These are phyloP conservation scores for Dioctria linearis DNA, from an alignment of 2,888 invertebrate genomes.

Conservation along the genomic window DNA sequence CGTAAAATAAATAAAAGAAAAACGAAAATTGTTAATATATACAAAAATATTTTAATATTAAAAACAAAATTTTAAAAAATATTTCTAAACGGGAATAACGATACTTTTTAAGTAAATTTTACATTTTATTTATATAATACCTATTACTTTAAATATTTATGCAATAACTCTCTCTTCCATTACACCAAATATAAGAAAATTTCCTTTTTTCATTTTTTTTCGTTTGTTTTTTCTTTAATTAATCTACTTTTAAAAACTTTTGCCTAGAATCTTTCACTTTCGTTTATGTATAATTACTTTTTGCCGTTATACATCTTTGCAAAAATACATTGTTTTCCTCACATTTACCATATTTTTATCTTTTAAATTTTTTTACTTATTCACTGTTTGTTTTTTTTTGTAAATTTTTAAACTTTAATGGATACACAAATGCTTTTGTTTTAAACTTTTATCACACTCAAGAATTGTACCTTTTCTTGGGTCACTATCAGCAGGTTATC, in stretches of 20 bases:
- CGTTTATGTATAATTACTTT: slow-evolving; percentile 16
- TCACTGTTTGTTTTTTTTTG: neutral
- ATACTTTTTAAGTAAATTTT: neutral
- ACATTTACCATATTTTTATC: neutral
- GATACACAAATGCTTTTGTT: slow-evolving; percentile 12
- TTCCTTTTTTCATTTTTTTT: no score
- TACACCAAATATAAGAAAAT: slow-evolving; percentile 16
- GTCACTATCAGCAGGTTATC: slow-evolving; percentile 1
- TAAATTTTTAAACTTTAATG: neutral
- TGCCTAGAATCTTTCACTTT: slow-evolving; percentile 26
- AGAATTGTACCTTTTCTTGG: slow-evolving; percentile 3
- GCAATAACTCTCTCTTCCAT: no score
- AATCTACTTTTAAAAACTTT: slow-evolving; percentile 30
- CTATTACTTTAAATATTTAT: no score
- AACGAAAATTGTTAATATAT: slow-evolving; percentile 16
- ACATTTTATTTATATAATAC: no score
- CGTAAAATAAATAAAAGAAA: neutral
- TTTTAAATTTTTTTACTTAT: neutral
- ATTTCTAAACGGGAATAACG: neutral
- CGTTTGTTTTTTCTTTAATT: slow-evolving; percentile 26
- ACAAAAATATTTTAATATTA: slow-evolving; percentile 28
- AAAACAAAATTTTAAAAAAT: slow-evolving; percentile 25
- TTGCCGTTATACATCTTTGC: slow-evolving; percentile 30
- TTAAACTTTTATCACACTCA: slow-evolving; percentile 45
- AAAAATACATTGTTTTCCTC: slow-evolving; percentile 32